Conservation (phyloP, 2,888 invertebrate species). For the Linnaemya vulpina region DNA sequence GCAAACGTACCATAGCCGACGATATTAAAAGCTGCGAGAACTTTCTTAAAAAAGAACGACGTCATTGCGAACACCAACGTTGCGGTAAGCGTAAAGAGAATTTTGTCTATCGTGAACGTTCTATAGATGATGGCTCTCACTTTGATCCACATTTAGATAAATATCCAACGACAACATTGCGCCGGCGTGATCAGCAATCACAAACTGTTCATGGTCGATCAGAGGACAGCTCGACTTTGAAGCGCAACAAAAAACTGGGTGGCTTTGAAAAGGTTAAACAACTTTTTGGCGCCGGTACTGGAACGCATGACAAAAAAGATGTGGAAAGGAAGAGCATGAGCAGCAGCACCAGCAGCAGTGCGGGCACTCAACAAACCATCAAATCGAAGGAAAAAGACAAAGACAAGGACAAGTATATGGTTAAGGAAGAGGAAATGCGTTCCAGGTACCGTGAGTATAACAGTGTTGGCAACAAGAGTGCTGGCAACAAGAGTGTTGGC, state of each 20-base stretch:
- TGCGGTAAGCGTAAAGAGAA: conserved; percentile 84
- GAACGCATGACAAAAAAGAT: conserved; percentile 76
- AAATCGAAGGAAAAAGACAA: conserved; percentile 76
- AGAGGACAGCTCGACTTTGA: conserved; percentile 75
- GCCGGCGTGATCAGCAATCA: conserved; percentile 76
- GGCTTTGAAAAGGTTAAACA: conserved; percentile 91
- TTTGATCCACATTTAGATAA: conserved; percentile 87
- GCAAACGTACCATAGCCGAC: conserved; percentile 85
- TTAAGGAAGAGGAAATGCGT: conserved; percentile 85
- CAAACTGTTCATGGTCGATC: conserved; percentile 69
- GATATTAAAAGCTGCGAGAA: conserved; percentile 88
- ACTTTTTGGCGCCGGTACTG: conserved; percentile 86
- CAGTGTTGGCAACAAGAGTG: too few species aligned
- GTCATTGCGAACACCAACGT: conserved; percentile 86
- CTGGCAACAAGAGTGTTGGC: conserved; percentile 81
- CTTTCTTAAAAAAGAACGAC: conserved; percentile 89
- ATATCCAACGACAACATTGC: conserved; percentile 81
- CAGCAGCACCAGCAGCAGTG: conserved; percentile 81
- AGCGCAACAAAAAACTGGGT: conserved; percentile 86
- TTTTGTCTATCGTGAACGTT: conserved; percentile 85
- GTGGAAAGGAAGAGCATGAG: conserved; percentile 76
- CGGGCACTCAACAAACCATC: conserved; percentile 75
- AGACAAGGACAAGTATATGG: conserved; percentile 82
- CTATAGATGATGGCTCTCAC: conserved; percentile 88
- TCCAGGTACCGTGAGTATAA: conserved; percentile 86